Percentiles rank a stretch among this genome's conserved stretches.
These are phyloP conservation scores for Nezara viridula DNA, from an alignment of 2,888 invertebrate genomes.

Conservation along the genomic window DNA sequence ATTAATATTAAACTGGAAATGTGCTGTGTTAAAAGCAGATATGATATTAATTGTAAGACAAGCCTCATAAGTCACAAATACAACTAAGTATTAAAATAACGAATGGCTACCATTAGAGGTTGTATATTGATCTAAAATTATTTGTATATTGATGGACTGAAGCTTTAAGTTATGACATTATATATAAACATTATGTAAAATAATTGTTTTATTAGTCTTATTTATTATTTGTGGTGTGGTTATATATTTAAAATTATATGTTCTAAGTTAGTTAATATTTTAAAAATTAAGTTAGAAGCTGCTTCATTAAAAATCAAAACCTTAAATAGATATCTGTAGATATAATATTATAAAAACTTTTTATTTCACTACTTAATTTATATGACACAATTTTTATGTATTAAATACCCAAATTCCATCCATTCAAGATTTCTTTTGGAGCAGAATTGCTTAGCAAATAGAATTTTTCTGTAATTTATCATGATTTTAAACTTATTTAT, in stretches of 20 bases:
- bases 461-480: neutral
- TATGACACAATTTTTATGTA: neutral
- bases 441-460: neutral
- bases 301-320: neutral
- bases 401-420: neutral
- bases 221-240: slow-evolving; percentile 48
- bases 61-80: neutral
- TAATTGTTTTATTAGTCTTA: neutral
- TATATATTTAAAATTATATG: neutral
- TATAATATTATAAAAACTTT: neutral
- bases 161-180: slow-evolving; percentile 44
- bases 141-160: slow-evolving; percentile 23
- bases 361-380: neutral
- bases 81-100: neutral
- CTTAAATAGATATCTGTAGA: neutral
- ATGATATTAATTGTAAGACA: neutral
- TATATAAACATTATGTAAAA: neutral
- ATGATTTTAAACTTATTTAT: slow-evolving; percentile 23
- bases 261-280: neutral
- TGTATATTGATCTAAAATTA: neutral
- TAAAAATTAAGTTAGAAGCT: neutral
- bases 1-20: neutral
- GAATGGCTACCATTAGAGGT: neutral
- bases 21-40: neutral
- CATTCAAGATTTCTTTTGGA: neutral